These are phyloP conservation scores for Pollimyrus isidori DNA, from an alignment of 2,113 vertebrate species.

Conservation along the genomic window DNA sequence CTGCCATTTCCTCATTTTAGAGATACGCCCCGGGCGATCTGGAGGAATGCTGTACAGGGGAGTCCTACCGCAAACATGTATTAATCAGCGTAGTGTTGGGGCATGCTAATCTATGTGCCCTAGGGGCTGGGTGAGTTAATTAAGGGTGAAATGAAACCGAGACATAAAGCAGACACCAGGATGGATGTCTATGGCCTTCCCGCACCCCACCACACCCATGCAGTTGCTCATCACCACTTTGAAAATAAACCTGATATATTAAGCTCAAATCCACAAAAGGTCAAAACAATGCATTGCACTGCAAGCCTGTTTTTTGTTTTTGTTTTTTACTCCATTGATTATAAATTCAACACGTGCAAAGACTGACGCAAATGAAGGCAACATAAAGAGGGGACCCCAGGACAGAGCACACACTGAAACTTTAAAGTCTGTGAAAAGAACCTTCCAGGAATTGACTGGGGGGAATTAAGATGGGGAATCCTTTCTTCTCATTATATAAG, in stretches of 20 bases:
- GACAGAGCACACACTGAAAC: not conserved
- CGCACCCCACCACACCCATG: not conserved
- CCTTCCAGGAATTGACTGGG: not conserved
- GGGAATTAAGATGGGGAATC: not conserved
- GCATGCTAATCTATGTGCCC: slow-evolving; percentile 6
- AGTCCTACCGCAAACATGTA: slow-evolving; percentile 11
- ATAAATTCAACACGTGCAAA: not conserved
- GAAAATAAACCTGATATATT: not conserved
- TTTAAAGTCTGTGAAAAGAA: not conserved
- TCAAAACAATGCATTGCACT: not conserved
- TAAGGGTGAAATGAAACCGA: slow-evolving; percentile 9
- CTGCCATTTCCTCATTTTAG: slow-evolving; percentile 9
- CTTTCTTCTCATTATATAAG: not conserved
- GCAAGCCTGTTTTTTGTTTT: not conserved
- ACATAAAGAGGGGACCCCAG: not conserved
- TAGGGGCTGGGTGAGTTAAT: slow-evolving; percentile 13
- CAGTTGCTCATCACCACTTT: not conserved
- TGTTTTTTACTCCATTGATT: not conserved
- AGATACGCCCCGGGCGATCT: not conserved
- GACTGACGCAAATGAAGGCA: not conserved
- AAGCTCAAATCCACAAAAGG: not conserved
- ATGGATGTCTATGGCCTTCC: not conserved
- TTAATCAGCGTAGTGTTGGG: slow-evolving; percentile 17
- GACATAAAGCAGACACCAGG: not conserved
- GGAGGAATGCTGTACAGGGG: not conserved